Conservation (phyloP, 2,797 vertebrate genomes). For the Siniperca scherzeri region DNA sequence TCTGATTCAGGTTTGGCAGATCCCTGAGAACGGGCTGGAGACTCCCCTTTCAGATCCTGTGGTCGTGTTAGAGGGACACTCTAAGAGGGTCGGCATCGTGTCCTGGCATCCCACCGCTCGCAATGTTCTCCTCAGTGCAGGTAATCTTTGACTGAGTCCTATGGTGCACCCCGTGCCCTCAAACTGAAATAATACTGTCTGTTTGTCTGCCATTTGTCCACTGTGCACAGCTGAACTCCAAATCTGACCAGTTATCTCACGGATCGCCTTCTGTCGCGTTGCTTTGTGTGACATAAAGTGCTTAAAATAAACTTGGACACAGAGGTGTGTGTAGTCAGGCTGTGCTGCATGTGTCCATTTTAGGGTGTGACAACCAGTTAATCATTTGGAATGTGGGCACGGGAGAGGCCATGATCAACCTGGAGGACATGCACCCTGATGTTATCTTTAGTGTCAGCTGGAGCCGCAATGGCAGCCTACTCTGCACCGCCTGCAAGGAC, state of each 20-base stretch:
- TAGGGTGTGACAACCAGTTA: slow-evolving; percentile 95
- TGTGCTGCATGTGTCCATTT: slow-evolving; percentile 53
- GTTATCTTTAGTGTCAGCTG: slow-evolving; percentile 98
- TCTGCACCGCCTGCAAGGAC: slow-evolving; percentile 98
- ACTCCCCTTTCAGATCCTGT: slow-evolving; percentile 92
- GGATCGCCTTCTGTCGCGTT: slow-evolving; percentile 6
- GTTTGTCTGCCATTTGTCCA: slow-evolving; percentile 30
- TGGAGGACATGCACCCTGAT: slow-evolving; percentile 97
- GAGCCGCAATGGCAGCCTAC: slow-evolving; percentile 95
- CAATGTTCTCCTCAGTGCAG: slow-evolving; percentile 97
- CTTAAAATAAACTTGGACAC: slow-evolving; percentile 63
- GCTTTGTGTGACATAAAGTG: slow-evolving; percentile 42
- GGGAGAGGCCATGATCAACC: slow-evolving; percentile 92
- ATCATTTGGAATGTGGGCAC: slow-evolving; percentile 98
- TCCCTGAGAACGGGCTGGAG: slow-evolving; percentile 95
- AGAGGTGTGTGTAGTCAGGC: slow-evolving; percentile 39
- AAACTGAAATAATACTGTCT: neutral
- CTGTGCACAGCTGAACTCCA: slow-evolving; percentile 65
- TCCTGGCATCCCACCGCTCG: slow-evolving; percentile 97
- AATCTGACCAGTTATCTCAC: slow-evolving; percentile 51
- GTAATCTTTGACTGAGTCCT: slow-evolving; percentile 75
- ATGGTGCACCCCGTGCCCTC: neutral
- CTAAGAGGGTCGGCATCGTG: slow-evolving; percentile 97
- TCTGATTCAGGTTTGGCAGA: slow-evolving; percentile 94
- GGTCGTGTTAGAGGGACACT: slow-evolving; percentile 96